Evolutionary conservation across 1,140 invertebrate genomes (phyloP).

Genomic region (Drosophila baimaii): DNA sequence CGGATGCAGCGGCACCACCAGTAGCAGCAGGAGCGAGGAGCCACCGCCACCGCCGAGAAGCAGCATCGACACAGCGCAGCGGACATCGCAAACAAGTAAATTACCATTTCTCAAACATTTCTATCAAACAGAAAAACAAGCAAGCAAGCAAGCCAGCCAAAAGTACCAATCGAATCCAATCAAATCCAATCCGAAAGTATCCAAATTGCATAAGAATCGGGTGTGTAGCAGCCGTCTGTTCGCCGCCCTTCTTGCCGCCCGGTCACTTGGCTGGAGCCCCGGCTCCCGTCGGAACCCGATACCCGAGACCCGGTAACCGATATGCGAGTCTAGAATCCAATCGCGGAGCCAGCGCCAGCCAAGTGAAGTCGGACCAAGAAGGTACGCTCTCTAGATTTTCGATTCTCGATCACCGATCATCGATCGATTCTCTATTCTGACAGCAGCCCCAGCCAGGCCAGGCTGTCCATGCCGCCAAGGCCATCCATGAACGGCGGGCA

Average conservation of each 20-base stretch:
- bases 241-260: constrained; percentile 19
- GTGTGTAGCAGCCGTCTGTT: constrained; percentile 9
- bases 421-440: constrained; percentile 18
- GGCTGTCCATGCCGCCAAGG: neutral
- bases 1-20: constrained; percentile 7
- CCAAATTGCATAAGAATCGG: constrained; percentile 69
- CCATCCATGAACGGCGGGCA: neutral
- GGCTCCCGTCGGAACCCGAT: constrained; percentile 1
- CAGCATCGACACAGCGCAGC: constrained; percentile 22
- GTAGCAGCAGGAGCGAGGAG: constrained; percentile 22
- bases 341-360: constrained; percentile 34
- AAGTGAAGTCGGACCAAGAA: constrained; percentile 21
- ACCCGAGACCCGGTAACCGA: neutral
- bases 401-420: constrained; percentile 6
- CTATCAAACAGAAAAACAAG: constrained; percentile 58
- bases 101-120: constrained; percentile 64
- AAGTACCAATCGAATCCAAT: constrained; percentile 29
- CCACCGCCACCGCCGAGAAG: constrained; percentile 18
- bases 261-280: constrained; percentile 26
- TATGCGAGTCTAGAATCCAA: neutral
- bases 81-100: constrained; percentile 77
- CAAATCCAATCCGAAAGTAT: constrained; percentile 35
- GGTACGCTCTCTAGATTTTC: constrained; percentile 26
- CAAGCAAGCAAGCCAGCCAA: no score
- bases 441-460: neutral